phyloP scores from a whole-genome alignment of 2,888 invertebrate species.

The Merodon equestris region DNA sequence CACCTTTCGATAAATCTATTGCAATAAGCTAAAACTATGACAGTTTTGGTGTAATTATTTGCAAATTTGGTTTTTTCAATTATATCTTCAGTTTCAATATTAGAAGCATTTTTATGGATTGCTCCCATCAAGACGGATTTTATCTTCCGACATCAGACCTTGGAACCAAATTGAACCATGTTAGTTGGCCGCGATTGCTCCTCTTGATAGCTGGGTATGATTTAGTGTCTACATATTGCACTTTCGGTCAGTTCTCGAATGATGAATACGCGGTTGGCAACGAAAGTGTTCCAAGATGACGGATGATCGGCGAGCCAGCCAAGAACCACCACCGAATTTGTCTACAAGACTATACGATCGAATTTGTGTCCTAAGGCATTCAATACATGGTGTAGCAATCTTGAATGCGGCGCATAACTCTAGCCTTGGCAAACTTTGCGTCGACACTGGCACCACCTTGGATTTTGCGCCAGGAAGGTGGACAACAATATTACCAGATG shows the following conservation, averaged over 20 bases:
- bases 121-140: not conserved
- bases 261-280: constrained; percentile 48
- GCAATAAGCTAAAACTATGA: constrained; percentile 32
- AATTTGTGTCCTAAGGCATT: constrained; percentile 11
- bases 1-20: constrained; percentile 22
- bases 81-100: constrained; percentile 9
- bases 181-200: constrained; percentile 35
- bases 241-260: constrained; percentile 70
- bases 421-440: constrained; percentile 55
- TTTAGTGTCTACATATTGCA: constrained; percentile 68
- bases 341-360: constrained; percentile 36
- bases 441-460: constrained; percentile 60
- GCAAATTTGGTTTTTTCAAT: constrained; percentile 9
- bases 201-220: constrained; percentile 73
- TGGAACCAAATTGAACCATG: constrained; percentile 2
- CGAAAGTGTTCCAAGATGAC: constrained; percentile 57
- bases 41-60: constrained; percentile 23
- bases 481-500: constrained; percentile 8
- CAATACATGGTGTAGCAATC: constrained; percentile 17
- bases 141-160: constrained; percentile 17
- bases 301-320: constrained; percentile 61
- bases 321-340: constrained; percentile 57
- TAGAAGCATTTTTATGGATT: not conserved
- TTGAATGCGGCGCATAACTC: constrained; percentile 58
- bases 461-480: constrained; percentile 57